Conservation (phyloP, 2,888 invertebrate genomes). For the Scaptomyza reducta region DNA sequence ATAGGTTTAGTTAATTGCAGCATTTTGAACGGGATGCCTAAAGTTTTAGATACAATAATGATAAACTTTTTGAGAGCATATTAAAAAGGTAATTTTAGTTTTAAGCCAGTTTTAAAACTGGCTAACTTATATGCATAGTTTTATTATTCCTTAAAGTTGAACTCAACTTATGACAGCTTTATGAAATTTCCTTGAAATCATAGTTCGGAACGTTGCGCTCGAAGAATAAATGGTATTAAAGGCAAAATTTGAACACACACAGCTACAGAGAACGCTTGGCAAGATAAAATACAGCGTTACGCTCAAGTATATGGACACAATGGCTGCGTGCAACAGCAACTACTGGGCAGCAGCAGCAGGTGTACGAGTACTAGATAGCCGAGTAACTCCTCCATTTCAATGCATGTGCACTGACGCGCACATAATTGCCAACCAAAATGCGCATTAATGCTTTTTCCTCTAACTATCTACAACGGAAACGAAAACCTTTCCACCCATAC, state of each 20-base stretch:
- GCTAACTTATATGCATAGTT: background rate
- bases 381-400: conserved; percentile 27
- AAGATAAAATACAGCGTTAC: conserved; percentile 7
- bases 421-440: conserved; percentile 65
- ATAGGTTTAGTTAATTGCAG: too few relatives aligned
- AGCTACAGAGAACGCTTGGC: background rate
- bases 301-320: conserved; percentile 4
- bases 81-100: background rate
- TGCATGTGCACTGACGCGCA: conserved; percentile 46
- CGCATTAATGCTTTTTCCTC: conserved; percentile 51
- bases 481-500: background rate
- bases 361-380: conserved; percentile 25
- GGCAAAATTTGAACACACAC: background rate
- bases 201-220: background rate
- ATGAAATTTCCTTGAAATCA: conserved; percentile 4
- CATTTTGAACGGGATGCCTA: too few relatives aligned
- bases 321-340: conserved; percentile 19
- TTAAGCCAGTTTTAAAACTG: too few relatives aligned
- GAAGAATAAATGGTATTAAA: background rate
- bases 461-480: background rate
- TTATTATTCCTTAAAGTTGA: background rate
- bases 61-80: background rate
- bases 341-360: conserved; percentile 25
- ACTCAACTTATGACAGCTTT: background rate
- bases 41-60: too few relatives aligned